Conservation (phyloP, 2,113 vertebrate genomes). For the Trematomus loennbergii region DNA sequence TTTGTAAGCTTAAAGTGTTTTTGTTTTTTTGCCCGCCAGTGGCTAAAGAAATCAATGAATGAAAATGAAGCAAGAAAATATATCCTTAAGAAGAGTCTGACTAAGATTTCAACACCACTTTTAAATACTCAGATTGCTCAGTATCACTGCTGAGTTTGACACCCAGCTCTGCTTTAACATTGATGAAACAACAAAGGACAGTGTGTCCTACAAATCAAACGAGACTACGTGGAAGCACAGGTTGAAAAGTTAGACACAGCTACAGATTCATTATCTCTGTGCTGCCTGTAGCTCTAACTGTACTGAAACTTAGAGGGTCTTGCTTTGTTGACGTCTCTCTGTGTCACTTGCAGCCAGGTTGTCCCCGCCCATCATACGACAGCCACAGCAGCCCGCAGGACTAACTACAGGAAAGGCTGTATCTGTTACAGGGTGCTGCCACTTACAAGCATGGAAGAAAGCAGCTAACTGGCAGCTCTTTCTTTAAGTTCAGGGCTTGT, state of each 20-base stretch:
- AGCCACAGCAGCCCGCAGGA: conserved; percentile 41
- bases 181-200: conserved; percentile 12
- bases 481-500: conserved; percentile 30
- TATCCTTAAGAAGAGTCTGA: neutral
- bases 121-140: neutral
- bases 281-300: conserved; percentile 3
- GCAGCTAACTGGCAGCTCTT: conserved; percentile 40
- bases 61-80: neutral
- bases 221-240: neutral
- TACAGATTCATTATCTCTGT: neutral
- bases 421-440: conserved; percentile 66
- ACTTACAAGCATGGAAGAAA: conserved; percentile 23
- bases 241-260: neutral
- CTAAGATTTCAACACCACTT: neutral
- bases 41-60: neutral
- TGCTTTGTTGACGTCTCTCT: conserved; percentile 28
- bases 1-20: neutral
- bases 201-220: conserved; percentile 1
- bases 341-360: conserved; percentile 44
- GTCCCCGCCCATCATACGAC: conserved; percentile 53
- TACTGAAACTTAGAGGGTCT: conserved; percentile 21
- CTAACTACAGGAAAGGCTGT: conserved; percentile 73
- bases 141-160: neutral
- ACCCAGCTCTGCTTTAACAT: neutral
- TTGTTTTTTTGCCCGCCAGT: neutral